Conservation (phyloP, 2,888 invertebrate species). For the Chaetogeoica ovagalla region DNA sequence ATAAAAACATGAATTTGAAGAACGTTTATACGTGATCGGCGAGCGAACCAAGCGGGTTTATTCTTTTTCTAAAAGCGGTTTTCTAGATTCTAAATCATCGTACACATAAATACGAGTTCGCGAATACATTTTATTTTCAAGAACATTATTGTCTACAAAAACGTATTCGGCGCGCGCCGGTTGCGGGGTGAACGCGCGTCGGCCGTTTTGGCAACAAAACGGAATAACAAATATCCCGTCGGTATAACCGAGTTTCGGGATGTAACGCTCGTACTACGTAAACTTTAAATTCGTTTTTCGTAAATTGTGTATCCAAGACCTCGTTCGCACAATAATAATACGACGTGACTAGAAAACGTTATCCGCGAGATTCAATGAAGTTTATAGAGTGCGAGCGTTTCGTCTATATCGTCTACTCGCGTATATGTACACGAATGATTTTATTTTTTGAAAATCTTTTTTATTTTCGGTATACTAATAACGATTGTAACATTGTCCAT, state of each 20-base stretch:
- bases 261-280: neutral
- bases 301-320: conserved; percentile 25
- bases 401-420: neutral
- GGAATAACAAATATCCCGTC: conserved; percentile 36
- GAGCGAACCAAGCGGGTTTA: too few relatives aligned
- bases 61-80: too few relatives aligned
- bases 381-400: neutral
- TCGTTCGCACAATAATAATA: conserved; percentile 25
- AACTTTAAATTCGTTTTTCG: conserved; percentile 36
- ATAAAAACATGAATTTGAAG: too few relatives aligned
- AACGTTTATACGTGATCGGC: too few relatives aligned
- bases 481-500: too few relatives aligned
- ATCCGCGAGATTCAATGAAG: neutral
- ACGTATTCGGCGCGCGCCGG: conserved; percentile 1
- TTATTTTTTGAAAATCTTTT: too few relatives aligned
- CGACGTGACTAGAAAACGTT: conserved; percentile 35
- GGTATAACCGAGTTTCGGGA: conserved; percentile 22
- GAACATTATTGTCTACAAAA: neutral
- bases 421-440: neutral
- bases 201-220: conserved; percentile 32
- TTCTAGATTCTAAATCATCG: too few relatives aligned
- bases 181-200: conserved; percentile 17
- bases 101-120: too few relatives aligned
- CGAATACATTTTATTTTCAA: conserved; percentile 5
- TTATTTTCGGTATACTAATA: too few relatives aligned